Evolutionary conservation across 2,797 vertebrate genomes (phyloP), one percentile per base, ranked within the genome.

Genomic region (Phaenicophaeus curvirostris): DNA sequence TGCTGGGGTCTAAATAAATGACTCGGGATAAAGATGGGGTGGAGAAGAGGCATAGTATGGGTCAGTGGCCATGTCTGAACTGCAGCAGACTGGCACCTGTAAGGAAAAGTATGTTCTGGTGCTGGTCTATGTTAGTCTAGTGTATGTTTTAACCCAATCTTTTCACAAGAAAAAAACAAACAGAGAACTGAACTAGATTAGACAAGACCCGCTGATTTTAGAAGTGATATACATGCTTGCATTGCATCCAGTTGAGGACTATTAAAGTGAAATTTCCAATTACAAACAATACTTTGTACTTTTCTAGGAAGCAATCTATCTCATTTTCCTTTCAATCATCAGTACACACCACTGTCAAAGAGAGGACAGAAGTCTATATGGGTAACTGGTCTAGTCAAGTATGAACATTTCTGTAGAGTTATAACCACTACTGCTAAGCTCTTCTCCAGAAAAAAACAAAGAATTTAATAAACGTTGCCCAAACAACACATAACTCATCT

Each of bases 401-500:
- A 53, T 3, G 13, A 57, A 61, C 2, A 58, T 69, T 86, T 90
- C 42, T 82, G 5, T 33, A 5, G 31, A 20, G 11, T 59, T 87
- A 15, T 33, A 51, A 48, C 13, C 15, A n/a, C 57, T 87, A 53
- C 73, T 75, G n/a, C 25, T 92, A 74, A 83, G 28, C 62, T 31
- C 41, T 90, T 95, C 85, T 83, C 33, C 42, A 87, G 87, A 88
- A 96, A 96, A 97, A 24, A 18, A 44, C 5, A 19, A 11, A 76
- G 46, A 81, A 85, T 94, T 86, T 90, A 89, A 94, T 95, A 96
- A 93, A 90, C 83, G 27, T 88, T 87, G 39, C 46, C 67, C 54
- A 24, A 91, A 90, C 80, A 96, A 89, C 71, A 23, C 7, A 92
- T 96, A 97, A 86, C 65, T 69, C 58, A 2, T 95, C 50, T 79